A percentile compares a stretch with the other conserved stretches of the same genome.
phyloP scores from a whole-genome alignment of 2,888 invertebrate genomes.

The Drosophila atripex region DNA sequence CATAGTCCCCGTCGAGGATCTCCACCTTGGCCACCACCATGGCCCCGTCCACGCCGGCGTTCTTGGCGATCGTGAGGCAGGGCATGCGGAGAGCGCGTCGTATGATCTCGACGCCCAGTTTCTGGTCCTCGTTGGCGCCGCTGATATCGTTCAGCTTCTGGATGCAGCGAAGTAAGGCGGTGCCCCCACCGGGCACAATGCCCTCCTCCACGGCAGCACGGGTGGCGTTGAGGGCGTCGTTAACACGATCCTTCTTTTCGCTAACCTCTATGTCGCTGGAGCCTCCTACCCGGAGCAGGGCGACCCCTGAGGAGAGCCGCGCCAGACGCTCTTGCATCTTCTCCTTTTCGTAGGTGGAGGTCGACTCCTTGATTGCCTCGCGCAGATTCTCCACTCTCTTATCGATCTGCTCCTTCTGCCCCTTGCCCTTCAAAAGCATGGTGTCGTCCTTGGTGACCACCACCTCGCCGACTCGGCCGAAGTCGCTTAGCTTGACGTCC shows the following conservation, averaged over 20 bases:
- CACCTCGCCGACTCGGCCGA: constrained; percentile 94
- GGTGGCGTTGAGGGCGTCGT: constrained; percentile 96
- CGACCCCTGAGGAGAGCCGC: constrained; percentile 92
- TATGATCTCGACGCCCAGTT: constrained; percentile 91
- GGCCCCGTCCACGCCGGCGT: constrained; percentile 96
- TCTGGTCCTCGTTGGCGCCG: constrained; percentile 88
- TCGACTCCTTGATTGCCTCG: constrained; percentile 93
- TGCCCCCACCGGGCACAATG: constrained; percentile 97
- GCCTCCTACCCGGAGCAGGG: constrained; percentile 92
- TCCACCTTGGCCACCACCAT: constrained; percentile 96
- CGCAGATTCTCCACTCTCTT: constrained; percentile 91
- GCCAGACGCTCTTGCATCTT: constrained; percentile 96
- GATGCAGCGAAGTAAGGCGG: constrained; percentile 93
- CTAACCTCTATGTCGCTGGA: constrained; percentile 96
- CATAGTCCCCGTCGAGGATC: constrained; percentile 89
- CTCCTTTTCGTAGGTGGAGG: constrained; percentile 97
- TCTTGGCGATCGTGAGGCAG: constrained; percentile 94
- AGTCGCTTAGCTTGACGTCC: constrained; percentile 91
- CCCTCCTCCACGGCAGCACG: constrained; percentile 97
- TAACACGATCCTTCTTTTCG: constrained; percentile 97
- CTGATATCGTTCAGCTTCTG: constrained; percentile 88
- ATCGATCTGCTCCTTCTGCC: constrained; percentile 91
- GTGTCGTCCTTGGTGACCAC: constrained; percentile 97
- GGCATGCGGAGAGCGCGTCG: constrained; percentile 94
- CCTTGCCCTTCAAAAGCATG: constrained; percentile 88